Base-by-base conservation (phyloP, 2,797 vertebrate genomes). In the Muscicapa striata region DNA sequence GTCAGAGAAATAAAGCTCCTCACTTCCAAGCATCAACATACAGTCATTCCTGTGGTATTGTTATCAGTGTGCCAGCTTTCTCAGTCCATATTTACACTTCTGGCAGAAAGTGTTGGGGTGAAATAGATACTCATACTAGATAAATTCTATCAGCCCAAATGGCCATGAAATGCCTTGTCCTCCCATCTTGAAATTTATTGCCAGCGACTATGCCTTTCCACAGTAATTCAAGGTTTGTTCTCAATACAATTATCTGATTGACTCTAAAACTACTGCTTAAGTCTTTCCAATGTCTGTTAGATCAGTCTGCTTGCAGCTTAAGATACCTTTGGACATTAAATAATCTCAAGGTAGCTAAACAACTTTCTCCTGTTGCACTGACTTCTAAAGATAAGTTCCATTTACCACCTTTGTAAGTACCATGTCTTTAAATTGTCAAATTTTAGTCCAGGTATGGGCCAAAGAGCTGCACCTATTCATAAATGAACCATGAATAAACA, bases 31-130 rank as follows among this genome's bases (percentile, higher is more conserved):
- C 48, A 91, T 27, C 38, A 38, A 19, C 19, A 70, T 21, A 46
- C 38, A 58, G 17, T 13, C 4, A 15, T 9, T 73, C 29, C 20
- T 48, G 12, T 2, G 20, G 46, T 61, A 12, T 3, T 1, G 0
- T 13, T 13, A 68, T 22, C 48, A 73, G 36, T 1, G 8, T 22
- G 58, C 12, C 26, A 21, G 27, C 32, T 49, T 52, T 40, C 67
- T 66, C 49, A n/a, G 43, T 32, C 64, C 6, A 1, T 49, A 34
- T 57, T 67, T 52, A 46, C 23, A 19, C 14, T 82, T 40, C 21
- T 59, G 43, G 40, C n/a, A 76, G 36, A 81, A 66, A 68, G 15
- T 1, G 0, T 8, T 54, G 17, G 13, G 27, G 30, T 88, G 49
- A 84, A 87, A 82, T 2, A 73, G 34, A 9, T 66, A 78, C 52